Base-by-base conservation (phyloP, 1,140 invertebrate genomes). In the Hycleus cichorii region DNA sequence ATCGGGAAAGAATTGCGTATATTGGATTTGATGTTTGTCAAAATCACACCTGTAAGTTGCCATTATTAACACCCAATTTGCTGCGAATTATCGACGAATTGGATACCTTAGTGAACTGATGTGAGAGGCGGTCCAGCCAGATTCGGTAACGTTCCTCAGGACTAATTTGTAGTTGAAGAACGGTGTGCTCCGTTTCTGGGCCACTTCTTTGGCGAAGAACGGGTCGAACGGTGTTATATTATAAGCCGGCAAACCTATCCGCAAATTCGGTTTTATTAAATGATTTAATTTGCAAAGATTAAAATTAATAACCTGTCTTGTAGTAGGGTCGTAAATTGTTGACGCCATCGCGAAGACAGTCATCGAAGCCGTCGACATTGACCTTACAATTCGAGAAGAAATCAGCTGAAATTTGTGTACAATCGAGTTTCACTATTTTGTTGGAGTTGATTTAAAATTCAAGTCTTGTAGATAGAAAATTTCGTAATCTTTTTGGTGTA, bases 1-100 rank as follows among this genome's bases (percentile, higher is more conserved):
- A 57, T 88, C 86, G 2, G 89, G 89, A 67, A 90, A 91, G 70
- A 84, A 87, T 74, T 91, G 89, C 0, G 86, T 83, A 65, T 89
- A 88, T 44, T 87, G 79, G 2, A 88, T 81, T 24, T 76, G 74
- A 25, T 81, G 71, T 52, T 82, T 81, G 11, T 80, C 76, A 67
- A 78, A 77, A 62, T 87, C 82, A n/a, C 76, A 86, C 69, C 87
- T 89, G 72, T 55, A 79, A 78, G 64, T 18, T 18, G 1, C 1
- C 1, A 18, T 2, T 18, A 18, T 18, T 18, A 18, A 18, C 18
- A 18, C 0, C 18, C 2, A 18, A 18, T 18, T 18, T 18, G 18
- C 18, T 2, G 18, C 1, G 18, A 18, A 18, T 18, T 18, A 18
- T 18, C 18, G 18, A 1, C 18, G 18, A 18, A 1, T 18, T 2